These are phyloP conservation scores for Amyelois transitella DNA, from an alignment of 1,140 invertebrate genomes.

Conservation along the genomic window DNA sequence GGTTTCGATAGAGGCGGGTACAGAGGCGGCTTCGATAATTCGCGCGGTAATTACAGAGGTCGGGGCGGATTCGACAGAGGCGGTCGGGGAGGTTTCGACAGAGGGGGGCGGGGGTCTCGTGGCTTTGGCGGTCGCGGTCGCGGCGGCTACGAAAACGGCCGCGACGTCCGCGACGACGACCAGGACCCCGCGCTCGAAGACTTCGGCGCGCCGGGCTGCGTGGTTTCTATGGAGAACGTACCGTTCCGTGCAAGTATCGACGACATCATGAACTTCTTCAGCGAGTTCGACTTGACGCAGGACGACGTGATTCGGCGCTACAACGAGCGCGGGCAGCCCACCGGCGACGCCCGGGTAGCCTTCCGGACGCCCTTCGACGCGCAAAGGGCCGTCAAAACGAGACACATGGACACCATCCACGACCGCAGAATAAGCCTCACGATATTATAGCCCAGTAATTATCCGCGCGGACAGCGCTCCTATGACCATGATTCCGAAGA, in stretches of 20 bases:
- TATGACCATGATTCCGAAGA: conserved; percentile 4
- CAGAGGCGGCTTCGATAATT: conserved; percentile 42
- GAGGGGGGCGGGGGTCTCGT: conserved; percentile 42
- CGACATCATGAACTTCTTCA: conserved; percentile 91
- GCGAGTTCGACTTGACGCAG: conserved; percentile 81
- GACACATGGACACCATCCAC: conserved; percentile 51
- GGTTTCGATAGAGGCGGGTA: conserved; percentile 38
- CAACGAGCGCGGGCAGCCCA: conserved; percentile 88
- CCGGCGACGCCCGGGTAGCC: conserved; percentile 91
- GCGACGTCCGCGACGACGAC: conserved; percentile 30
- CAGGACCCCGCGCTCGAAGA: conserved; percentile 70
- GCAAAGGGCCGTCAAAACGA: conserved; percentile 78
- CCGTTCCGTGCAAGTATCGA: conserved; percentile 89
- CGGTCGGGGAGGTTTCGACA: conserved; percentile 44
- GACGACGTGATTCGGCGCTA: conserved; percentile 88
- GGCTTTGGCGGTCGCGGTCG: conserved; percentile 33
- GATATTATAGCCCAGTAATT: conserved; percentile 39
- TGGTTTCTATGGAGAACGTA: conserved; percentile 88
- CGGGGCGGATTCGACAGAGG: conserved; percentile 30
- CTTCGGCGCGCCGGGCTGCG: conserved; percentile 87
- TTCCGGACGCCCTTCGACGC: conserved; percentile 86
- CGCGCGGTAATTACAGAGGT: conserved; percentile 27
- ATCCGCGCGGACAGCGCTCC: background rate
- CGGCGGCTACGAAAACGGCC: conserved; percentile 29
- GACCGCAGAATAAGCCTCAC: conserved; percentile 53